These are phyloP conservation scores for Oryzias melastigma DNA, from an alignment of 2,113 vertebrate species.

Conservation along the genomic window DNA sequence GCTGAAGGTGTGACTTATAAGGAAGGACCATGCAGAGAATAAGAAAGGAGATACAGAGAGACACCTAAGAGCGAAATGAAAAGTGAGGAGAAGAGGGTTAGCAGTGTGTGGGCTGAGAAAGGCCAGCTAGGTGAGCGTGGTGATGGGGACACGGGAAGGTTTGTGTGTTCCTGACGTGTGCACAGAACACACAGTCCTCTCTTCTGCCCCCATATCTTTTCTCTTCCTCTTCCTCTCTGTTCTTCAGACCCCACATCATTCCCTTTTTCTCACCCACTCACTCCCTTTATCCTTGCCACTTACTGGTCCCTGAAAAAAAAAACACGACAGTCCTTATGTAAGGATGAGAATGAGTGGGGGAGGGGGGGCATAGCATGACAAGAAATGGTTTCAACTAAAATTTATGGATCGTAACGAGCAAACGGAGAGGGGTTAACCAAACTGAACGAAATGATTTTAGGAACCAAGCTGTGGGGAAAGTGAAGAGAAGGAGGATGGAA, in stretches of 20 bases:
- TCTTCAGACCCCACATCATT: conserved; percentile 48
- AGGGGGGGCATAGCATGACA: conserved; percentile 28
- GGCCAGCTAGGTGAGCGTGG: conserved; percentile 41
- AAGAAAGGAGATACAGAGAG: conserved; percentile 10
- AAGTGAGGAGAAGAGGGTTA: conserved; percentile 25
- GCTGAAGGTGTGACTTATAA: conserved; percentile 7
- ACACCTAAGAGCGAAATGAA: conserved; percentile 1
- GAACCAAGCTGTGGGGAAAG: too few relatives aligned
- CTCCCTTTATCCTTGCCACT: conserved; percentile 62
- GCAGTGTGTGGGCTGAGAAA: conserved; percentile 43
- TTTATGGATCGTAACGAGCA: conserved; percentile 46
- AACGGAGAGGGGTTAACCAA: background rate
- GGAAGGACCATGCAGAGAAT: background rate
- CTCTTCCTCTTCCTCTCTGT: conserved; percentile 30
- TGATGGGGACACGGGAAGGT: conserved; percentile 43
- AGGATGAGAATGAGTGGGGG: conserved; percentile 54
- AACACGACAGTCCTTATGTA: conserved; percentile 75
- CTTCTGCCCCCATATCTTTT: conserved; percentile 44
- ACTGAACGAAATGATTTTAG: too few relatives aligned
- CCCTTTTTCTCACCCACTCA: conserved; percentile 62
- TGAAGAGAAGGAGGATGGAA: too few relatives aligned
- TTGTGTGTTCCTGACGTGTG: conserved; percentile 60
- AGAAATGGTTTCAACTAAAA: conserved; percentile 50
- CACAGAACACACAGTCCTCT: conserved; percentile 49
- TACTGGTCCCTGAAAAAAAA: conserved; percentile 68